phyloP scores from a whole-genome alignment of 2,888 invertebrate species.

The Andrena chrysosceles region DNA sequence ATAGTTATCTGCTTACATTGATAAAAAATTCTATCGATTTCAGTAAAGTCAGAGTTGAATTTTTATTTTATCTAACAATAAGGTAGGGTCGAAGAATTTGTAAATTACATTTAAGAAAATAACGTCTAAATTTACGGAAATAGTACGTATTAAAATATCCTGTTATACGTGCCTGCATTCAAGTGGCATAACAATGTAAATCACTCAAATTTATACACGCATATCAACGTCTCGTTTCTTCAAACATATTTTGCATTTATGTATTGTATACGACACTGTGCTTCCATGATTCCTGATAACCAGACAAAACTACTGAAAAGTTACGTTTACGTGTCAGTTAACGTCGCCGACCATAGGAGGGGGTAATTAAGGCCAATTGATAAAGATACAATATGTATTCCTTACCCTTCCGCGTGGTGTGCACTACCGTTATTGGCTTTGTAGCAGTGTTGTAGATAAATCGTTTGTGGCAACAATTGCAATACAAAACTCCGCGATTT shows the following conservation, averaged over 20 bases:
- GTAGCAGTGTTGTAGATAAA: conserved; percentile 24
- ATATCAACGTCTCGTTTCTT: conserved; percentile 2
- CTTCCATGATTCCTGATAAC: conserved; percentile 13
- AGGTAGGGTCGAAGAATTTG: not conserved
- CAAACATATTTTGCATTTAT: not conserved
- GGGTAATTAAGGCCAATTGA: conserved; percentile 77
- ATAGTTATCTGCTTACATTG: too few relatives aligned
- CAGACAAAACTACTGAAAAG: conserved; percentile 51
- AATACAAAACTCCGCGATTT: not conserved
- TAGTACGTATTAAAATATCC: too few relatives aligned
- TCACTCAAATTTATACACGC: not conserved
- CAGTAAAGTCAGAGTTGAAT: too few relatives aligned
- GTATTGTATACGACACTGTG: conserved; percentile 37
- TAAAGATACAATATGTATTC: conserved; percentile 58
- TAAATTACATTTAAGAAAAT: not conserved
- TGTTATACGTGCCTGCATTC: not conserved
- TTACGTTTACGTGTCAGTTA: conserved; percentile 68
- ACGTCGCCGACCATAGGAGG: conserved; percentile 58
- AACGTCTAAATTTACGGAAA: not conserved
- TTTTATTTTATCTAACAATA: too few relatives aligned
- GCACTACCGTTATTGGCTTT: conserved; percentile 15
- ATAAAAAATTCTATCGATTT: too few relatives aligned
- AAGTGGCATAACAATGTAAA: not conserved
- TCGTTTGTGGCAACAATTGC: conserved; percentile 12
- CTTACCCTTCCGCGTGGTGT: conserved; percentile 42